phyloP scores from a whole-genome alignment of 2,888 invertebrate genomes.

The Rugalucina vietnamica region DNA sequence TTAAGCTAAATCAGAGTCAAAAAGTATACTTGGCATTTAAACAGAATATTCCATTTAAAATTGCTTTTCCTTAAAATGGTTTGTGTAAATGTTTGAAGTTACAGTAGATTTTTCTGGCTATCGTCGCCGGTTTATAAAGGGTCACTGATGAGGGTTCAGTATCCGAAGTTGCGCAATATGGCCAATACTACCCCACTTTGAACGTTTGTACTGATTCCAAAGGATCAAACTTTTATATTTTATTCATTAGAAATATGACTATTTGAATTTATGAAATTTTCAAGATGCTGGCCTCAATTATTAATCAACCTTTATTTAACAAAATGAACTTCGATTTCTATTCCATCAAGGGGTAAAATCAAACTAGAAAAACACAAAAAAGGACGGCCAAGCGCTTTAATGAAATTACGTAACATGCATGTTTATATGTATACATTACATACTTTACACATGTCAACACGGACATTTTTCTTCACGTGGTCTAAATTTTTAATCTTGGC shows the following conservation, averaged over 20 bases:
- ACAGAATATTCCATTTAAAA: background rate
- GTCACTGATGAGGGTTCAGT: no score
- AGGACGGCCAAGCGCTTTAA: background rate
- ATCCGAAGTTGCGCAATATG: no score
- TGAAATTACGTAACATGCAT: background rate
- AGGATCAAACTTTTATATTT: no score
- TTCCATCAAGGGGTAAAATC: background rate
- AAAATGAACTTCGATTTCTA: background rate
- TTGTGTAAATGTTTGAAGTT: no score
- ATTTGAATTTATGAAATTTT: background rate
- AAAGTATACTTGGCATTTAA: background rate
- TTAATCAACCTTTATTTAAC: no score
- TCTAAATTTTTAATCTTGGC: background rate
- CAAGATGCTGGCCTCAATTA: no score
- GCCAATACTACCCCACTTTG: no score
- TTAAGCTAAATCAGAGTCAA: background rate
- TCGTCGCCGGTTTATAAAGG: no score
- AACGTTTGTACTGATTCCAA: no score
- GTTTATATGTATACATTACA: background rate
- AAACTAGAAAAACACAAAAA: background rate
- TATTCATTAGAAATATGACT: background rate
- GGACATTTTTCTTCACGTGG: background rate
- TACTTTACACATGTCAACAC: constrained; percentile 1
- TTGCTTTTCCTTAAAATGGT: no score
- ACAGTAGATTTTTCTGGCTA: no score